These are phyloP conservation scores for Danaus melanippus DNA, from an alignment of 1,140 invertebrate species.

Conservation along the genomic window DNA sequence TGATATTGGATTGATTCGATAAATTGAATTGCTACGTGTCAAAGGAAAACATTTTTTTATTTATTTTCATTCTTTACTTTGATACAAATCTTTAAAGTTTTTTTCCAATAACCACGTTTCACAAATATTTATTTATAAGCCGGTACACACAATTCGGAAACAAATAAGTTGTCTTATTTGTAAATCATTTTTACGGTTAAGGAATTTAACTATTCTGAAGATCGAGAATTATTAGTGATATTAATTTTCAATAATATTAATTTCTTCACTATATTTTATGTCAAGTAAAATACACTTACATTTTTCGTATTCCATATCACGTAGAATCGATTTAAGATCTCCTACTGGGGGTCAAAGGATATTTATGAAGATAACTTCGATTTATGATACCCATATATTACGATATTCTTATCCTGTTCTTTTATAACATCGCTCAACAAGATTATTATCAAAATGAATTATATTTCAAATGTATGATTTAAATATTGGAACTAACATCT, in stretches of 20 bases:
- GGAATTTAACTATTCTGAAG: too few relatives aligned
- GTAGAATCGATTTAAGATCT: conserved; percentile 62
- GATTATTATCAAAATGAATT: conserved; percentile 3
- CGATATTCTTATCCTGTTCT: conserved; percentile 17
- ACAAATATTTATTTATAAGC: conserved; percentile 15
- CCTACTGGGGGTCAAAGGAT: conserved; percentile 51
- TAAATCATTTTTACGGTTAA: too few relatives aligned
- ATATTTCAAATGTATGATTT: neutral
- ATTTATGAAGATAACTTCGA: conserved; percentile 58
- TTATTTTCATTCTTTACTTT: conserved; percentile 5
- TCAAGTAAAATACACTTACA: too few relatives aligned
- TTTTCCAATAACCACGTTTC: neutral
- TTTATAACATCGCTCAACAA: conserved; percentile 11
- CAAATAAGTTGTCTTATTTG: too few relatives aligned
- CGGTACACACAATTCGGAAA: neutral
- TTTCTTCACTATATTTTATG: too few relatives aligned
- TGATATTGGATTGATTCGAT: conserved; percentile 3
- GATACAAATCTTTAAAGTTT: conserved; percentile 6
- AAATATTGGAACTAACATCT: too few relatives aligned
- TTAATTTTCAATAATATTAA: too few relatives aligned
- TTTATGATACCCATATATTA: conserved; percentile 40
- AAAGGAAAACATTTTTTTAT: conserved; percentile 12
- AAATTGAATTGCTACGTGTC: neutral
- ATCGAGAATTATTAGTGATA: too few relatives aligned
- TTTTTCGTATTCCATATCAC: conserved; percentile 53